Evolutionary conservation across 2,113 vertebrate genomes (phyloP).

Genomic region (Protomyctophum bolini): DNA sequence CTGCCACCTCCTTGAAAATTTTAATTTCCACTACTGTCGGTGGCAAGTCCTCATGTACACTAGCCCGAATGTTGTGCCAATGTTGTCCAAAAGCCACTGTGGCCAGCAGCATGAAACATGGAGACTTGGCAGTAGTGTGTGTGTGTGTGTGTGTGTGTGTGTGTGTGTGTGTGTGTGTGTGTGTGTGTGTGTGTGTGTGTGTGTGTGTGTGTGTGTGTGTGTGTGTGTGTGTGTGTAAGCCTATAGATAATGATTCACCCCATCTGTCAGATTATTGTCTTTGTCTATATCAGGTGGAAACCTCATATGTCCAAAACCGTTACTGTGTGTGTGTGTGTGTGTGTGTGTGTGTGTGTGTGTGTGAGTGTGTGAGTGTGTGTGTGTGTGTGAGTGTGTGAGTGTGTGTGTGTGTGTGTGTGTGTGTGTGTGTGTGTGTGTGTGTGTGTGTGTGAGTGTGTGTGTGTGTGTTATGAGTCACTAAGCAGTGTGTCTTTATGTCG

Average conservation of each 20-base stretch:
- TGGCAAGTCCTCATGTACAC: too few relatives aligned
- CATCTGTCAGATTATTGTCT: slow-evolving; percentile 13
- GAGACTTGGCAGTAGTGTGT: background rate
- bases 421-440: background rate
- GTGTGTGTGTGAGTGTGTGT: background rate
- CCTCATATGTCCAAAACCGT: too few relatives aligned
- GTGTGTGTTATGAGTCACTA: slow-evolving; percentile 5
- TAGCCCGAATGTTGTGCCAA: too few relatives aligned
- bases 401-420: background rate
- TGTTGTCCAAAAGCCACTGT: too few relatives aligned
- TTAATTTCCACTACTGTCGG: background rate
- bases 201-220: background rate
- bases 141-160: slow-evolving; percentile 1
- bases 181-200: background rate
- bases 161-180: background rate
- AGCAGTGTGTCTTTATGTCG: background rate
- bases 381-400: background rate
- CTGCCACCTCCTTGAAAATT: background rate
- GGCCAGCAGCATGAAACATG: too few relatives aligned
- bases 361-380: background rate
- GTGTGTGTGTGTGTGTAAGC: slow-evolving; percentile 8
- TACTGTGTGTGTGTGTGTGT: too few relatives aligned
- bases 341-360: too few relatives aligned
- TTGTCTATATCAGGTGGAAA: too few relatives aligned
- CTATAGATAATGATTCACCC: slow-evolving; percentile 31